Percentiles rank a stretch among this genome's conserved stretches.
These are phyloP conservation scores for Pomacea canaliculata DNA, from an alignment of 2,888 invertebrate genomes.

Conservation along the genomic window DNA sequence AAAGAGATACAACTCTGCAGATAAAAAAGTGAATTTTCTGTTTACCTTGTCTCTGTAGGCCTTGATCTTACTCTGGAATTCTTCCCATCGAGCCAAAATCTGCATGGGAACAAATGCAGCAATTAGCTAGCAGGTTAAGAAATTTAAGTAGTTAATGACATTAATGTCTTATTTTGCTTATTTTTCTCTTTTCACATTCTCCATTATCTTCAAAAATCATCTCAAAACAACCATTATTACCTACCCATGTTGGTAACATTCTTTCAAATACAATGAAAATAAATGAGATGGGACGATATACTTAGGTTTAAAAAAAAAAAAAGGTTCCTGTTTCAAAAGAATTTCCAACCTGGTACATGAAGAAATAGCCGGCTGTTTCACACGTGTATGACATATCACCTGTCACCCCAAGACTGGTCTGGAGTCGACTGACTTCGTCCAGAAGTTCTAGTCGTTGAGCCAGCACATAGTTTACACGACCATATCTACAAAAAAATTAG, in stretches of 20 bases:
- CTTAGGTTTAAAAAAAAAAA: no score
- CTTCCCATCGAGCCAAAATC: conserved; percentile 91
- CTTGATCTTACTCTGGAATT: conserved; percentile 79
- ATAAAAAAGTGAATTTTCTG: not conserved
- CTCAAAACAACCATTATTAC: no score
- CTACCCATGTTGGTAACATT: not conserved
- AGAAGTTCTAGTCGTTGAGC: conserved; percentile 92
- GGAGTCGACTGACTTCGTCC: conserved; percentile 87
- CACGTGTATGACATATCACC: conserved; percentile 83
- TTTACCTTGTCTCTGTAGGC: conserved; percentile 69
- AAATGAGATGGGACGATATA: not conserved
- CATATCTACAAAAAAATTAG: conserved; percentile 78
- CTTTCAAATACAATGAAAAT: not conserved
- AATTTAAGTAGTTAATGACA: no score
- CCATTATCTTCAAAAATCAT: not conserved
- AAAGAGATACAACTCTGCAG: no score
- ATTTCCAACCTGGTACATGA: conserved; percentile 81
- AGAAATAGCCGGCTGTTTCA: conserved; percentile 98
- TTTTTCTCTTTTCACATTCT: no score
- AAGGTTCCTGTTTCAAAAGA: no score
- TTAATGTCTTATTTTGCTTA: no score
- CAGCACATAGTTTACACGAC: conserved; percentile 97
- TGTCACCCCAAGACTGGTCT: conserved; percentile 81
- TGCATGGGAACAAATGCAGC: conserved; percentile 28
- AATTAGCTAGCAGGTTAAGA: no score